Percentiles rank a stretch among this genome's conserved stretches.
Evolutionary conservation across 2,113 vertebrate genomes (phyloP).

Genomic region (Channa argus): DNA sequence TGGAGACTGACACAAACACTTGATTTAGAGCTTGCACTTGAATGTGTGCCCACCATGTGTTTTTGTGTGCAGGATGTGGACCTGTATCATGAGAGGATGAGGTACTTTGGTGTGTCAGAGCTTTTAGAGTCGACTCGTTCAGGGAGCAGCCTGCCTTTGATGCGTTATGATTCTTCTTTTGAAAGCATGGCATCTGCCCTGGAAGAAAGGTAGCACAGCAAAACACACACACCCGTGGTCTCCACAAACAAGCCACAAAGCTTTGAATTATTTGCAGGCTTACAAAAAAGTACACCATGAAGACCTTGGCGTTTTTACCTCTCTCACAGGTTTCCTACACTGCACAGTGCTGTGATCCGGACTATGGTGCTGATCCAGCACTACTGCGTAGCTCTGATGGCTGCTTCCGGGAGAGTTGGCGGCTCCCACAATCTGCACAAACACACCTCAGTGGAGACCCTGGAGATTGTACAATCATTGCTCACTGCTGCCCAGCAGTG

Average conservation of each 20-base stretch:
- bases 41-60: not conserved
- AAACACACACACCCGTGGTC: slow-evolving; percentile 10
- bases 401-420: slow-evolving; percentile 84
- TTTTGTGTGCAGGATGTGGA: slow-evolving; percentile 86
- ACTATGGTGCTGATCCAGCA: slow-evolving; percentile 95
- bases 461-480: slow-evolving; percentile 94
- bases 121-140: slow-evolving; percentile 93
- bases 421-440: slow-evolving; percentile 88
- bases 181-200: slow-evolving; percentile 93
- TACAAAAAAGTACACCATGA: not conserved
- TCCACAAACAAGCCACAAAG: not conserved
- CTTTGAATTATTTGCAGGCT: not conserved
- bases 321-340: slow-evolving; percentile 90
- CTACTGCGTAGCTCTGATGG: slow-evolving; percentile 95
- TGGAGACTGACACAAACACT: not conserved
- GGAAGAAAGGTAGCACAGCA: slow-evolving; percentile 88
- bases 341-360: slow-evolving; percentile 95
- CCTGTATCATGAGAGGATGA: slow-evolving; percentile 91
- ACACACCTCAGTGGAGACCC: slow-evolving; percentile 95
- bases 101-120: slow-evolving; percentile 95
- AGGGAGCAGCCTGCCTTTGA: slow-evolving; percentile 91
- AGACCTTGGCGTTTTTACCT: not conserved
- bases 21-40: not conserved
- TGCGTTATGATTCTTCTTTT: slow-evolving; percentile 95
- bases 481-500: slow-evolving; percentile 89